These are phyloP conservation scores for Cuniculus paca DNA, from an alignment of 2,797 vertebrate species.

Conservation along the genomic window DNA sequence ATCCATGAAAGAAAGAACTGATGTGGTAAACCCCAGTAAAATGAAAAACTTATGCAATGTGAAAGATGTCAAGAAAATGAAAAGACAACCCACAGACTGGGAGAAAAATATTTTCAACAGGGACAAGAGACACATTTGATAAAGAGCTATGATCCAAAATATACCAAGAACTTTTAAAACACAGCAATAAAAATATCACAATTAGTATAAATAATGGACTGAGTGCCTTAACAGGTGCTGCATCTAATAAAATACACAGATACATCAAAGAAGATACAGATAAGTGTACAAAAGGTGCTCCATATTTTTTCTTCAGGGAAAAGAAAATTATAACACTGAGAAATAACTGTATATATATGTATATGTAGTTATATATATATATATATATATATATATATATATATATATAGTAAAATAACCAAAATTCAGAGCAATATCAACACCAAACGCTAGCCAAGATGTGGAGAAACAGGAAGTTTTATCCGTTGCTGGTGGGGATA, in stretches of 20 bases:
- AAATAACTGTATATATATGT: background rate
- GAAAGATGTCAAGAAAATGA: background rate
- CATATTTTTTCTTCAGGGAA: background rate
- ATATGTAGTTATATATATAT: no score
- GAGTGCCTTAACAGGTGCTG: background rate
- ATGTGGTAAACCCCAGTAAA: background rate
- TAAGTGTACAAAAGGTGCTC: background rate
- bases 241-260: background rate
- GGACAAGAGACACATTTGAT: background rate
- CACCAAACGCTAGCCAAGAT: background rate
- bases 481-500: background rate
- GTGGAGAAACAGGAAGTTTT: background rate
- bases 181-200: background rate
- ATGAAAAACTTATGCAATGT: background rate
- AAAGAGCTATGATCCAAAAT: background rate
- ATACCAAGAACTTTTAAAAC: background rate
- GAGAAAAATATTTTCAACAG: background rate
- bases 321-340: background rate
- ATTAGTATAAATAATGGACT: background rate
- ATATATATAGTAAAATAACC: background rate
- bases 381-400: no score
- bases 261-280: background rate
- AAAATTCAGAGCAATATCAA: background rate
- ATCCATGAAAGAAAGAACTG: background rate
- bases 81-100: background rate